phyloP scores from a whole-genome alignment of 2,888 invertebrate species.

The Mesochorus sp. region DNA sequence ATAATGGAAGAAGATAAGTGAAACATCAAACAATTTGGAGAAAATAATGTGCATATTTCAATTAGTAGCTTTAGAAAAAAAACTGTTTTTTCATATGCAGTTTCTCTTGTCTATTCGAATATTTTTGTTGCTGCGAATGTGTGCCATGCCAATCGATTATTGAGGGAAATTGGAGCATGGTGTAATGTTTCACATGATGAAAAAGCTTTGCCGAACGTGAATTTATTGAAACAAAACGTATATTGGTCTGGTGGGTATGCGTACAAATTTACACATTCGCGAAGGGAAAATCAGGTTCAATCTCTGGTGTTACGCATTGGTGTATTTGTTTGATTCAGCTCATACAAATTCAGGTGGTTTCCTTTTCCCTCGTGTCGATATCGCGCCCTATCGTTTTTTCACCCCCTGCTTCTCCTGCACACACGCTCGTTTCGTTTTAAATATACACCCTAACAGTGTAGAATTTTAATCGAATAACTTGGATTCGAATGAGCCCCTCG shows the following conservation, averaged over 20 bases:
- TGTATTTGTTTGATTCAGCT: conserved; percentile 38
- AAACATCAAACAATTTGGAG: too few relatives aligned
- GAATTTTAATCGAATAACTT: conserved; percentile 46
- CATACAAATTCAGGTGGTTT: conserved; percentile 18
- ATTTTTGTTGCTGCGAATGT: too few relatives aligned
- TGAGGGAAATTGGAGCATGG: not conserved
- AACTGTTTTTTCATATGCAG: not conserved
- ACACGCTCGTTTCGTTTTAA: not conserved
- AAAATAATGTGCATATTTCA: not conserved
- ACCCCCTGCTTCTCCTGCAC: not conserved
- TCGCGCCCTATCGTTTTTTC: not conserved
- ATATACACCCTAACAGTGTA: not conserved
- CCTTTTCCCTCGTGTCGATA: not conserved
- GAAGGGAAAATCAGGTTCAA: conserved; percentile 42
- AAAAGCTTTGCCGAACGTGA: not conserved
- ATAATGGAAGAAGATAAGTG: too few relatives aligned
- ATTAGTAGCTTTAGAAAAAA: not conserved
- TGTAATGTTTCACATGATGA: not conserved
- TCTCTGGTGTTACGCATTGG: conserved; percentile 14
- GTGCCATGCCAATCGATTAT: not conserved
- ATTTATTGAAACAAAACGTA: conserved; percentile 5
- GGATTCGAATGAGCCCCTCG: conserved; percentile 22
- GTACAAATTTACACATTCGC: conserved; percentile 16
- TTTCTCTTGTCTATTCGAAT: too few relatives aligned
- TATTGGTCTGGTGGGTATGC: not conserved